Conservation (phyloP, 1,140 invertebrate genomes). For the Notospermus geniculatus region DNA sequence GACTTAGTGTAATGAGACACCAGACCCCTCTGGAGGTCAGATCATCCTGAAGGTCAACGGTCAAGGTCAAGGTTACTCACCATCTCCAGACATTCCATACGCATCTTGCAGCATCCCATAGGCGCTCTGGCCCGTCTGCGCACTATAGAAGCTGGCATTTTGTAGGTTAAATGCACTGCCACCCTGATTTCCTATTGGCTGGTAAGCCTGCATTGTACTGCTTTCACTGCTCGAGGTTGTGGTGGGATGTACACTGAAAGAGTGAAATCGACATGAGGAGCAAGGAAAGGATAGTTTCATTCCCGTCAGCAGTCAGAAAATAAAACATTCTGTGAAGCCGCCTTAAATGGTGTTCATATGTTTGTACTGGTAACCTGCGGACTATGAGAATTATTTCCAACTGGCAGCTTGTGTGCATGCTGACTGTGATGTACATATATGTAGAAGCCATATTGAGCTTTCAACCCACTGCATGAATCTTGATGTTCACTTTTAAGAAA, state of each 20-base stretch:
- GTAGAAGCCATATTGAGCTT: too few relatives aligned
- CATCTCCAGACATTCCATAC: conserved; percentile 17
- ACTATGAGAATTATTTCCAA: too few relatives aligned
- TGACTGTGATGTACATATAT: too few relatives aligned
- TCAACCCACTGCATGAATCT: too few relatives aligned
- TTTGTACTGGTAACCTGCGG: too few relatives aligned
- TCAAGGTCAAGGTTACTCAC: neutral
- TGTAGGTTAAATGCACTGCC: conserved; percentile 12
- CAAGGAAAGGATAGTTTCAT: too few relatives aligned
- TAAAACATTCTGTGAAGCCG: too few relatives aligned
- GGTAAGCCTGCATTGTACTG: conserved; percentile 32
- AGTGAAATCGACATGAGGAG: too few relatives aligned
- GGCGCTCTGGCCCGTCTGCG: conserved; percentile 23
- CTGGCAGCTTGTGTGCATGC: too few relatives aligned
- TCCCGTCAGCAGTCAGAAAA: too few relatives aligned
- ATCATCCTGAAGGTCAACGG: neutral
- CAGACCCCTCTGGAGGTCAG: neutral
- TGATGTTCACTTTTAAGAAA: too few relatives aligned
- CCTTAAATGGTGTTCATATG: too few relatives aligned
- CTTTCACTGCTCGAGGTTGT: neutral
- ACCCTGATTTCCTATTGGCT: conserved; percentile 18
- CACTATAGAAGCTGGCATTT: conserved; percentile 24
- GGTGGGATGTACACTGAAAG: neutral
- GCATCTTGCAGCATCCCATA: conserved; percentile 32
- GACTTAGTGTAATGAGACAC: neutral